These are phyloP conservation scores for Cacoxenus indagator DNA, from an alignment of 2,888 invertebrate genomes.

Conservation along the genomic window DNA sequence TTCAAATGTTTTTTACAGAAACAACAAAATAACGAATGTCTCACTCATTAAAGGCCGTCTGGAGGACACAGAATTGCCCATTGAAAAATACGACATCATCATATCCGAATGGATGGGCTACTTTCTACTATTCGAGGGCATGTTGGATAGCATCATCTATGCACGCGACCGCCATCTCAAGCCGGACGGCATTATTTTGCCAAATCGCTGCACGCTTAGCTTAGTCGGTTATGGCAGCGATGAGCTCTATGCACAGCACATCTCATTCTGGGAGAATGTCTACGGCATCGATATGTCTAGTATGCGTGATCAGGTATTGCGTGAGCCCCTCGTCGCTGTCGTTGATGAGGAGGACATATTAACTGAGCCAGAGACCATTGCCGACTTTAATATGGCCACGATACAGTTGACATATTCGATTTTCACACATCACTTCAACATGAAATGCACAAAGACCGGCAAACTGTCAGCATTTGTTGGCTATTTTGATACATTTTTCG, in stretches of 20 bases:
- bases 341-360: conserved; percentile 76
- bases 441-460: conserved; percentile 77
- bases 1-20: conserved; percentile 45
- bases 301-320: conserved; percentile 86
- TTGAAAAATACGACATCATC: conserved; percentile 87
- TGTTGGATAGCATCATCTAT: conserved; percentile 94
- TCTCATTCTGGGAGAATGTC: conserved; percentile 93
- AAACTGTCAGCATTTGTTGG: conserved; percentile 86
- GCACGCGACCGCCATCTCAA: conserved; percentile 87
- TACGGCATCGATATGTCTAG: conserved; percentile 95
- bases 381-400: conserved; percentile 82
- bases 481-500: conserved; percentile 92
- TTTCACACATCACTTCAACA: conserved; percentile 79
- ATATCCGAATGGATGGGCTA: conserved; percentile 99
- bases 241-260: conserved; percentile 79
- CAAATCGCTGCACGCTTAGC: conserved; percentile 87
- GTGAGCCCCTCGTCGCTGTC: conserved; percentile 81
- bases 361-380: conserved; percentile 77
- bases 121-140: conserved; percentile 95
- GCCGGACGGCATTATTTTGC: conserved; percentile 82
- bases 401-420: conserved; percentile 81
- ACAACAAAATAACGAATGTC: conserved; percentile 75
- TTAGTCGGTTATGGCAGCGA: conserved; percentile 84
- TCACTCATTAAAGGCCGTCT: conserved; percentile 86
- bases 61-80: conserved; percentile 84